A percentile compares a stretch with the other conserved stretches of the same genome.
Evolutionary conservation across 2,888 invertebrate genomes (phyloP).

Genomic region (Cyrtodaria siliqua): DNA sequence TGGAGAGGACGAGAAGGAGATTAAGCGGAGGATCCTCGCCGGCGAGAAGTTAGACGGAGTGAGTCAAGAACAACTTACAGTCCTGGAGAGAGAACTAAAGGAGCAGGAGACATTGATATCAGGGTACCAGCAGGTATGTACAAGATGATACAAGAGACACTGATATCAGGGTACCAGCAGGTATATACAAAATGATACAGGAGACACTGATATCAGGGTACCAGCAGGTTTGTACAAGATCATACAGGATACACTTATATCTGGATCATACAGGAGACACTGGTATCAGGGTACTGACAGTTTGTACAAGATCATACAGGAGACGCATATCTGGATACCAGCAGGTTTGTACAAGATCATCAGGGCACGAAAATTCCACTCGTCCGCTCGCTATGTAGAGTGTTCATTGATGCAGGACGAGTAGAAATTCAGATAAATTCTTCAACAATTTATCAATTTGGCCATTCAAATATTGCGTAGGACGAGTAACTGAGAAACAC

Average conservation of each 20-base stretch:
- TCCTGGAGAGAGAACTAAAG: slow-evolving; percentile 80
- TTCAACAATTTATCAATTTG: no score
- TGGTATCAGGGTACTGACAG: slow-evolving; percentile 83
- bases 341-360: slow-evolving; percentile 40
- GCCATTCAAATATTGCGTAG: no score
- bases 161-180: no score
- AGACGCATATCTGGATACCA: slow-evolving; percentile 83
- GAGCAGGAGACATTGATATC: slow-evolving; percentile 84
- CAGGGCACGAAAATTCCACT: no score
- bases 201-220: slow-evolving; percentile 83
- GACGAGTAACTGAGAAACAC: no score
- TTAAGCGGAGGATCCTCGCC: slow-evolving; percentile 60
- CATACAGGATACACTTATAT: no score
- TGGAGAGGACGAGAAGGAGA: slow-evolving; percentile 53
- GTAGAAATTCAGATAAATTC: no score
- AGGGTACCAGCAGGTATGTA: slow-evolving; percentile 78
- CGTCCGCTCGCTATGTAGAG: no score
- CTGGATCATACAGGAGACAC: slow-evolving; percentile 83
- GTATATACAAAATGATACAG: slow-evolving; percentile 83
- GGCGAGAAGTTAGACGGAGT: slow-evolving; percentile 62
- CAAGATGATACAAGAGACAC: no score
- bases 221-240: slow-evolving; percentile 64
- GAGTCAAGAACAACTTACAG: slow-evolving; percentile 73
- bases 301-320: slow-evolving; percentile 68
- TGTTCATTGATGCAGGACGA: no score